Percentiles rank a stretch among this genome's conserved stretches.
Conservation (phyloP, 2,113 vertebrate genomes). For the Aplodontia rufa region DNA sequence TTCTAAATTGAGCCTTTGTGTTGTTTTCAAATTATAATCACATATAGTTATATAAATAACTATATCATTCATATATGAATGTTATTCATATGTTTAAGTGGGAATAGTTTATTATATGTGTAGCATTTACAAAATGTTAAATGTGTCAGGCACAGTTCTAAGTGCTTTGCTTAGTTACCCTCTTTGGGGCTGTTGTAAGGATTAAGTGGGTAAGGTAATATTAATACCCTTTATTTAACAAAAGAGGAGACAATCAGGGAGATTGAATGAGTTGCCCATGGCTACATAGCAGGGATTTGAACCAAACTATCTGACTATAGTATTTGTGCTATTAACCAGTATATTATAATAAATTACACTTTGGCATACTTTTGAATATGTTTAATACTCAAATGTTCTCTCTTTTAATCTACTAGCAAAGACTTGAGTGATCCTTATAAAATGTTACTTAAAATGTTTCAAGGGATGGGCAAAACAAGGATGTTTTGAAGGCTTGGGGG, state of each 20-base stretch:
- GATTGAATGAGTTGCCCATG: background rate
- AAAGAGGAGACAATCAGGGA: background rate
- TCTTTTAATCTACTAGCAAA: conserved; percentile 18
- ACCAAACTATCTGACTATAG: background rate
- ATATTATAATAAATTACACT: background rate
- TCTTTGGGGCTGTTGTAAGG: background rate
- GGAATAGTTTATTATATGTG: background rate
- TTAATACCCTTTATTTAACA: background rate
- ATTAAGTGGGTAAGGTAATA: background rate
- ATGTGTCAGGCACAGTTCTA: background rate
- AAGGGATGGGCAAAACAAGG: background rate
- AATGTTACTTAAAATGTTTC: background rate
- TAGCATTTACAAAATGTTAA: background rate
- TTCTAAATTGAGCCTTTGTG: background rate
- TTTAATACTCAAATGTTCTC: conserved; percentile 4
- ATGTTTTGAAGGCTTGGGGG: conserved; percentile 27
- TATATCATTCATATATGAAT: background rate
- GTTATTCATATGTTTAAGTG: conserved; percentile 2
- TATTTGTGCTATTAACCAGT: background rate
- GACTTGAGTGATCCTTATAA: conserved; percentile 10
- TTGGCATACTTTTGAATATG: background rate
- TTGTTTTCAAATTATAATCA: conserved; percentile 32
- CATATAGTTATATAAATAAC: background rate
- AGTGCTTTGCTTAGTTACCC: background rate
- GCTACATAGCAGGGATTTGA: conserved; percentile 9